These are phyloP conservation scores for Amphiduros pacificus DNA, from an alignment of 2,888 invertebrate species.

Conservation along the genomic window DNA sequence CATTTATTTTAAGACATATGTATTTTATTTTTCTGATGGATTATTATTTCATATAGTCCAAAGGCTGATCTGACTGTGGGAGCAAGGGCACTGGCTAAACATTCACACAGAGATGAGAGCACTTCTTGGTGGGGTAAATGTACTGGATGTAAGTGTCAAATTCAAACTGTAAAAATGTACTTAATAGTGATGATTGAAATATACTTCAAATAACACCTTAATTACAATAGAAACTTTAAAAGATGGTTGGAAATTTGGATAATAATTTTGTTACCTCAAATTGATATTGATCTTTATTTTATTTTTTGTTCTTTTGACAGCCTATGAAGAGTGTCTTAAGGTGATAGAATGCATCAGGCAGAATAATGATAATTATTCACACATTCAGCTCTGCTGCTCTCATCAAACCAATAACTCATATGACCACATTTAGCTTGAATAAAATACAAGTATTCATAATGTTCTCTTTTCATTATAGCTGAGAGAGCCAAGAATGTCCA, in stretches of 20 bases:
- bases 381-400: too few relatives aligned
- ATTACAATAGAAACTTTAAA: not conserved
- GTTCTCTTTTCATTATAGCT: too few relatives aligned
- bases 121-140: slow-evolving; percentile 54
- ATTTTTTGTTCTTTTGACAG: slow-evolving; percentile 3
- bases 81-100: slow-evolving; percentile 55
- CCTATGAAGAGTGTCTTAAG: too few relatives aligned
- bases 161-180: not conserved
- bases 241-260: not conserved
- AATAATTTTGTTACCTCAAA: too few relatives aligned
- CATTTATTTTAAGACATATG: too few relatives aligned
- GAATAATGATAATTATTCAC: too few relatives aligned
- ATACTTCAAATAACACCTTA: not conserved
- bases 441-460: too few relatives aligned
- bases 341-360: too few relatives aligned
- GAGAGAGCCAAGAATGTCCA: slow-evolving; percentile 53
- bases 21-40: too few relatives aligned
- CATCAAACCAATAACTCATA: too few relatives aligned
- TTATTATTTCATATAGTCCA: slow-evolving; percentile 29
- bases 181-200: not conserved
- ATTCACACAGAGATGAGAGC: slow-evolving; percentile 50
- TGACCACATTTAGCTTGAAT: too few relatives aligned
- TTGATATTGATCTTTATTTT: not conserved
- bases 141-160: slow-evolving; percentile 49
- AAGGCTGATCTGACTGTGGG: slow-evolving; percentile 50